Evolutionary conservation across 2,797 vertebrate genomes (phyloP).

Genomic region (Phrynocephalus forsythii): DNA sequence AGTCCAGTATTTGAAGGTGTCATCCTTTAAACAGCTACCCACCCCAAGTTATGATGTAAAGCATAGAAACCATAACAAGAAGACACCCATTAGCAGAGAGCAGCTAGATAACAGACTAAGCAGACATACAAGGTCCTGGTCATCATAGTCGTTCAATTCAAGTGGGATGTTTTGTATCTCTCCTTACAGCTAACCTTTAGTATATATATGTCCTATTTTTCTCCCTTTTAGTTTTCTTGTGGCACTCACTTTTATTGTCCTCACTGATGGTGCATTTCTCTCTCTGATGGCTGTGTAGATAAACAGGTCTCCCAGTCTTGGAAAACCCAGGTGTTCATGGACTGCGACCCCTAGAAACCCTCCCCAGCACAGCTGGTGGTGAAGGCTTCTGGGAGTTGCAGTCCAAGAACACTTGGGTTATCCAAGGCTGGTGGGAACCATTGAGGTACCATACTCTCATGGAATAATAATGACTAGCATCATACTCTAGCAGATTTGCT

Average conservation of each 20-base stretch:
- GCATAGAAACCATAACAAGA: background rate
- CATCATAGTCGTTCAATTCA: background rate
- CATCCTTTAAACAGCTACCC: too few relatives aligned
- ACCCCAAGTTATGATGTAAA: background rate
- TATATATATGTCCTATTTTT: background rate
- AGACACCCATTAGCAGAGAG: background rate
- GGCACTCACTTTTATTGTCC: background rate
- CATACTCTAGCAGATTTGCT: background rate
- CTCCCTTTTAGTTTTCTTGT: too few relatives aligned
- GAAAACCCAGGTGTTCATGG: background rate
- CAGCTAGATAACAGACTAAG: background rate
- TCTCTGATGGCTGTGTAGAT: background rate
- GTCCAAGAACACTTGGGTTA: too few relatives aligned
- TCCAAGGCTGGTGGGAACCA: too few relatives aligned
- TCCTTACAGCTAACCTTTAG: background rate
- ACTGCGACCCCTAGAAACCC: too few relatives aligned
- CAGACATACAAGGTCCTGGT: background rate
- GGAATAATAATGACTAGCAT: background rate
- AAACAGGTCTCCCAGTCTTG: too few relatives aligned
- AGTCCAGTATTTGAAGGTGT: background rate
- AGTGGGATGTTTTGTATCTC: background rate
- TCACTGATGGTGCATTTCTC: background rate
- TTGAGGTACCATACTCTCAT: too few relatives aligned
- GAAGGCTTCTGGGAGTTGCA: too few relatives aligned
- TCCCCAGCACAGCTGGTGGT: too few relatives aligned